Evolutionary conservation across 2,888 invertebrate species (phyloP), one percentile per base, ranked within the genome.

Genomic region (Callimorpha dominula): DNA sequence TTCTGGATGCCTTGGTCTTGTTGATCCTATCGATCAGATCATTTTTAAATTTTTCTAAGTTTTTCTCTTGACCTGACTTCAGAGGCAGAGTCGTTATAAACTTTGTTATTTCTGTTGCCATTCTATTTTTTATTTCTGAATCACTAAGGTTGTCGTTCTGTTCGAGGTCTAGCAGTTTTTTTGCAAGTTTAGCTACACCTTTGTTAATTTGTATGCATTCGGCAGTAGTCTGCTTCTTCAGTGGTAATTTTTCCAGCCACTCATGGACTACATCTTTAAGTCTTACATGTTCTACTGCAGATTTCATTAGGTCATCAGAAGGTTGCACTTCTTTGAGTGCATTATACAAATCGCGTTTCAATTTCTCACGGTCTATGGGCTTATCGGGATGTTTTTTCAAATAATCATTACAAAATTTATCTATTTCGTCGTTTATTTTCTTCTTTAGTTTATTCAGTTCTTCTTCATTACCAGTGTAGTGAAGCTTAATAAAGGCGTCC

Each of bases 401-500:
- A 78, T 91, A 92, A 62, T 90, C 82, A 65, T 87, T 80, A 74
- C 90, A 90, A 77, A 92, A 94, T 76, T 84, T 84, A 57, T 80
- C 79, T 0, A 93, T 82, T 82, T 87, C 88, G 46, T 88, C 76
- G 0, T 73, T 76, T 43, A 94, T 88, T 81, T 88, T 90, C 7
- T 74, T 78, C 76, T 86, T 90, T 14, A 87, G 87, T 77, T 82
- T 86, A 4, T 78, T 74, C 79, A 79, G 87, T 65, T 83, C 72
- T 42, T 84, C 77, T 46, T 84, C 77, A 68, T 89, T 80, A 3
- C 80, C 84, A 4, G 85, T 74, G 77, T 86, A 90, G 76, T 89
- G 85, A 67, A 93, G 82, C 70, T 89, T 89, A 15, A 94, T 87
- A 76, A 89, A 94, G 17, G 92, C 91, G 69, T 94, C 92, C 17